phyloP scores from a whole-genome alignment of 2,888 invertebrate genomes.

The Anoplius nigerrimus region DNA sequence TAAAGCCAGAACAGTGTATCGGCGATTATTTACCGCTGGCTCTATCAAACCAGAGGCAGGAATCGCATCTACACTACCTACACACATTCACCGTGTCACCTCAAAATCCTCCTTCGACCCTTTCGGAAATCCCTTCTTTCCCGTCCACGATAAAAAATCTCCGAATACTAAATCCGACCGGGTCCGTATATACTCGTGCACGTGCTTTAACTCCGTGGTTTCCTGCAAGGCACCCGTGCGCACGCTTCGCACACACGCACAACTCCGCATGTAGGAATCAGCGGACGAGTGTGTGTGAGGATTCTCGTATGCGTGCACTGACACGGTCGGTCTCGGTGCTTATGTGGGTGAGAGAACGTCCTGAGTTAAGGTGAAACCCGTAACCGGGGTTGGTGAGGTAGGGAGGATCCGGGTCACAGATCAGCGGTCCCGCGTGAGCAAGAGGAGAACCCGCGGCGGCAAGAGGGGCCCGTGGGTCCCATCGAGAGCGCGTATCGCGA shows the following conservation, averaged over 20 bases:
- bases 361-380: slow-evolving; percentile 62
- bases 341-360: slow-evolving; percentile 50
- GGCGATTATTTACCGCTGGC: too few relatives aligned
- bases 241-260: not conserved
- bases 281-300: slow-evolving; percentile 5
- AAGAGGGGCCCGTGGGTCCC: slow-evolving; percentile 58
- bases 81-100: too few relatives aligned
- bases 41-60: too few relatives aligned
- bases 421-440: slow-evolving; percentile 65
- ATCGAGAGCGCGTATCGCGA: slow-evolving; percentile 73
- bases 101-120: too few relatives aligned
- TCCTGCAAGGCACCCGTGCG: not conserved
- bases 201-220: not conserved
- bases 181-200: not conserved
- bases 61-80: too few relatives aligned
- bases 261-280: not conserved
- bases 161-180: not conserved
- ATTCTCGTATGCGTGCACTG: slow-evolving; percentile 7
- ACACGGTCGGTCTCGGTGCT: not conserved
- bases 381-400: slow-evolving; percentile 66
- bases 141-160: not conserved
- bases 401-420: slow-evolving; percentile 75
- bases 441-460: slow-evolving; percentile 3
- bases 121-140: too few relatives aligned
- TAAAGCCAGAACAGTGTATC: too few relatives aligned